These are phyloP conservation scores for Macropus fuliginosus DNA, from an alignment of 2,797 vertebrate species.

Conservation along the genomic window DNA sequence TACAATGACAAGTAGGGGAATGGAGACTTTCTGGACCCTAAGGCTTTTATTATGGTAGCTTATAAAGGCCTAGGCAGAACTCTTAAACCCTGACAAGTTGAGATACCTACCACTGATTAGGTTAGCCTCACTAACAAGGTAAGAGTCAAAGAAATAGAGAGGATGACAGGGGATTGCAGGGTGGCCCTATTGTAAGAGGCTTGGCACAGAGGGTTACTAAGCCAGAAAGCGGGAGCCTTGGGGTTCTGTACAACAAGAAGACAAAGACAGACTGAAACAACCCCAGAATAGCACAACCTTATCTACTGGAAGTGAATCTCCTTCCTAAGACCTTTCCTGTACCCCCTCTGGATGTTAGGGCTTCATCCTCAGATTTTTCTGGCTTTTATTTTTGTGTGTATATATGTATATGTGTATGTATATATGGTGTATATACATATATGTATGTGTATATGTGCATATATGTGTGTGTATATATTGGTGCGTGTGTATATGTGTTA, in stretches of 20 bases:
- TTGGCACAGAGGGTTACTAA: background rate
- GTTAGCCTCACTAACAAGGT: background rate
- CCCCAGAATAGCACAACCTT: background rate
- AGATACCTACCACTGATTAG: background rate
- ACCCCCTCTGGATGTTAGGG: background rate
- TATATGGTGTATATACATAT: too few relatives aligned
- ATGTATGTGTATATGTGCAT: too few relatives aligned
- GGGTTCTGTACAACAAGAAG: background rate
- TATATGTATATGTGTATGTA: background rate
- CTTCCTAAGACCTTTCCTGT: background rate
- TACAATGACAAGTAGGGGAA: background rate
- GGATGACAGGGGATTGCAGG: background rate
- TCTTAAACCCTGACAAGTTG: background rate
- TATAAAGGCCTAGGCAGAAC: background rate
- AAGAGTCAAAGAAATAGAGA: background rate
- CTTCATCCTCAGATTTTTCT: background rate
- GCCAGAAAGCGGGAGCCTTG: background rate
- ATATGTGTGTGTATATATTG: background rate
- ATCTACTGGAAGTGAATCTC: background rate
- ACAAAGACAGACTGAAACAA: background rate
- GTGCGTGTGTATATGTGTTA: background rate
- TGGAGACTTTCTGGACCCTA: background rate
- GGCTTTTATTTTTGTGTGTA: background rate
- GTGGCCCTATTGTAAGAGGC: background rate
- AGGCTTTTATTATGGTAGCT: background rate